phyloP scores from a whole-genome alignment of 2,888 invertebrate genomes.

The Macrophya alboannulata region DNA sequence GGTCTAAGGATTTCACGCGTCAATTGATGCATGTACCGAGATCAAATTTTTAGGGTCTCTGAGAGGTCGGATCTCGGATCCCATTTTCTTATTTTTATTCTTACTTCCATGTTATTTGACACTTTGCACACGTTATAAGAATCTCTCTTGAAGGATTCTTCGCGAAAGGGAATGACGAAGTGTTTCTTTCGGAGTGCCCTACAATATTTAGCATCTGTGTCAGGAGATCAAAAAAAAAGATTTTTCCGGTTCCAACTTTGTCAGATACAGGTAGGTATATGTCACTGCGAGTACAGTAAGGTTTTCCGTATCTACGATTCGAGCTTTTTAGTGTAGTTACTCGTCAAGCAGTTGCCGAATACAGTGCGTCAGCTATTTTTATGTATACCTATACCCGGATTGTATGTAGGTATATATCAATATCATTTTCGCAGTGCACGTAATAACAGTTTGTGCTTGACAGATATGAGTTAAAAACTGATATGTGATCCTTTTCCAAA shows the following conservation, averaged over 20 bases:
- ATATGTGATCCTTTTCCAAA: slow-evolving; percentile 4
- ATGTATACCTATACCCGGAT: neutral
- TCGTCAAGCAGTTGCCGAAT: neutral
- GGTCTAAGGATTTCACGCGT: slow-evolving; percentile 36
- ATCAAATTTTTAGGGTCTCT: slow-evolving; percentile 25
- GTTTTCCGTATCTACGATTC: neutral
- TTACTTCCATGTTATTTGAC: neutral
- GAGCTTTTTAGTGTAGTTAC: neutral
- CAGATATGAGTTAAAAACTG: slow-evolving; percentile 16
- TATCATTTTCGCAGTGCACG: neutral
- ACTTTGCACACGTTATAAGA: neutral
- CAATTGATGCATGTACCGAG: slow-evolving; percentile 36
- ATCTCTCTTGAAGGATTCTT: slow-evolving; percentile 7
- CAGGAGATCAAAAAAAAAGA: slow-evolving; percentile 3
- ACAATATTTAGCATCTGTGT: slow-evolving; percentile 28
- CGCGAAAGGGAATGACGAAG: slow-evolving; percentile 15
- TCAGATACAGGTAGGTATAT: neutral
- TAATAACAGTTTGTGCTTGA: slow-evolving; percentile 1
- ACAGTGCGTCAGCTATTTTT: neutral
- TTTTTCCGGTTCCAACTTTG: slow-evolving; percentile 11
- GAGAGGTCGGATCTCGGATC: neutral
- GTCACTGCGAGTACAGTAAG: slow-evolving; percentile 5
- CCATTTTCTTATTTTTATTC: slow-evolving; percentile 18
- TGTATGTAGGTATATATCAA: neutral
- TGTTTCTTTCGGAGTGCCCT: slow-evolving; percentile 28